phyloP scores from a whole-genome alignment of 2,888 invertebrate species.

The Euplagia quadripunctaria region DNA sequence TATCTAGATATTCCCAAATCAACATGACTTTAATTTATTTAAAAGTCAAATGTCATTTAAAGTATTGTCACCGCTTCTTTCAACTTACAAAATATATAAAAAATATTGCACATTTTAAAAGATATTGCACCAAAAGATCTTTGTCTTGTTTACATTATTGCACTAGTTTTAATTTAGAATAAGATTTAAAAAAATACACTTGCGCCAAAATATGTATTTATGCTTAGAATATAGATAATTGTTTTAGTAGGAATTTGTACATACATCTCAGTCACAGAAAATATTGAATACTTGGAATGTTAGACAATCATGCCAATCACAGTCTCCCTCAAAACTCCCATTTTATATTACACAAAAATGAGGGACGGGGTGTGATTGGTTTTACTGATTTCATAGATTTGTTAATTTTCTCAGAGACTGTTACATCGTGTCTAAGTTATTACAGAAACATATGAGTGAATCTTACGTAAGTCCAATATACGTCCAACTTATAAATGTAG shows the following conservation, averaged over 20 bases:
- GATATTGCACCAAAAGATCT: constrained; percentile 27
- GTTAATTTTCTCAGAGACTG: not conserved
- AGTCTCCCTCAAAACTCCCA: constrained; percentile 1
- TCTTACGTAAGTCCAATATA: too few species aligned
- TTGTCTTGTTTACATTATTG: constrained; percentile 26
- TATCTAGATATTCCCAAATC: not conserved
- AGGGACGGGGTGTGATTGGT: not conserved
- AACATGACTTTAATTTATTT: not conserved
- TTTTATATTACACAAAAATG: not conserved
- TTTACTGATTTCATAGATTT: not conserved
- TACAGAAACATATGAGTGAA: too few species aligned
- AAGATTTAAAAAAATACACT: not conserved
- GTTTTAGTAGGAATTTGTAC: not conserved
- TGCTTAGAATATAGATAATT: not conserved
- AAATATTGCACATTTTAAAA: constrained; percentile 48
- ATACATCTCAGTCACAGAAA: not conserved
- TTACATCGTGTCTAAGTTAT: not conserved
- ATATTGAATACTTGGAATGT: not conserved
- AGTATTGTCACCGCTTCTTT: not conserved
- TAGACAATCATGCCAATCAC: not conserved
- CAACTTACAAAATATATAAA: constrained; percentile 11
- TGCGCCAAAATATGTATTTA: too few species aligned
- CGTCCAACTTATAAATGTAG: too few species aligned
- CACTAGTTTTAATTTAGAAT: constrained; percentile 18
- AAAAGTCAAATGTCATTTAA: not conserved